phyloP scores from a whole-genome alignment of 2,113 vertebrate species.

The Motacilla alba region DNA sequence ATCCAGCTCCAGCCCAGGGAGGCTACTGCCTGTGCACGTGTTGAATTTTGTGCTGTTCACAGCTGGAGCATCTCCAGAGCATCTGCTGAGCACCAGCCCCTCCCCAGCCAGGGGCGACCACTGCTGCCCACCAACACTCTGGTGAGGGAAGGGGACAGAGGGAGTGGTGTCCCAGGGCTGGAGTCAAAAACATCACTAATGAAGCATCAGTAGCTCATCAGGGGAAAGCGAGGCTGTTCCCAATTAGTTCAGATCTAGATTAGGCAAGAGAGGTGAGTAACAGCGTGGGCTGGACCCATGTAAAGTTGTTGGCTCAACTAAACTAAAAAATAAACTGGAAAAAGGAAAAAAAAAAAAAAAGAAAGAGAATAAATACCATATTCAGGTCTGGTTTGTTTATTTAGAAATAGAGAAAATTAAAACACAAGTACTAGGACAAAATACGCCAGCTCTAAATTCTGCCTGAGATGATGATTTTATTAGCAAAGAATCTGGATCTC shows the following conservation, averaged over 20 bases:
- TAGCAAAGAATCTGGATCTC: constrained; percentile 61
- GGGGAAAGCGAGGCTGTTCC: constrained; percentile 24
- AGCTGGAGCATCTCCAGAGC: neutral
- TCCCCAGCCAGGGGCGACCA: neutral
- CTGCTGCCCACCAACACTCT: neutral
- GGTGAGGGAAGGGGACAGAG: neutral
- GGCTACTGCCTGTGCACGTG: neutral
- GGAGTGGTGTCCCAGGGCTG: neutral
- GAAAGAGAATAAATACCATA: constrained; percentile 8
- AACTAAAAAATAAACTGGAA: neutral
- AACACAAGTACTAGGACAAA: constrained; percentile 51
- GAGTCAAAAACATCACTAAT: neutral
- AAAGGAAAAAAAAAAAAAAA: neutral
- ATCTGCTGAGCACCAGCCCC: neutral
- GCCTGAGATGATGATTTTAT: constrained; percentile 65
- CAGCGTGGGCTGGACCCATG: neutral
- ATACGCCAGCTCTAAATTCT: constrained; percentile 58
- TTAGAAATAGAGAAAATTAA: constrained; percentile 59
- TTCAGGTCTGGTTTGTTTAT: constrained; percentile 58
- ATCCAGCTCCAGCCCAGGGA: neutral
- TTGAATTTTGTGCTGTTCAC: neutral
- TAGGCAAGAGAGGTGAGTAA: constrained; percentile 59
- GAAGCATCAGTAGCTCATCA: constrained; percentile 42
- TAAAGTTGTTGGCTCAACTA: constrained; percentile 11
- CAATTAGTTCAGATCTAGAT: constrained; percentile 42